These are phyloP conservation scores for Ethmia dodecea DNA, from an alignment of 2,888 invertebrate genomes.

Conservation along the genomic window DNA sequence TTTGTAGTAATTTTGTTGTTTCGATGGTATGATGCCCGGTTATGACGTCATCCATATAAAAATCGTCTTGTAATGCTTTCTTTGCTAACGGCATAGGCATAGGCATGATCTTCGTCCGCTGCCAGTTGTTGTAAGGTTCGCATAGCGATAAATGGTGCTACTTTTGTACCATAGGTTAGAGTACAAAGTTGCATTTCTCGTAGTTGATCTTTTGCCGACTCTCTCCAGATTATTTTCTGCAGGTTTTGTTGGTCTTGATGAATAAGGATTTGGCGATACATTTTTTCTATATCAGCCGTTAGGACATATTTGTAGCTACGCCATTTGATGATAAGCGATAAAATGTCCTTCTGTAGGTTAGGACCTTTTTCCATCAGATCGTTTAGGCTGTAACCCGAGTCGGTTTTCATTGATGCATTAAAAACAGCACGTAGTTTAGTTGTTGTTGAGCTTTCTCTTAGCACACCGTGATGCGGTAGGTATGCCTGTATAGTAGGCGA, in stretches of 20 bases:
- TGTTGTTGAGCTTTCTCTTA: background rate
- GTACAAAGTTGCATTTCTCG: background rate
- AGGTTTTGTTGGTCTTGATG: background rate
- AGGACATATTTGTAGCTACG: conserved; percentile 14
- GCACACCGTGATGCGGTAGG: conserved; percentile 1
- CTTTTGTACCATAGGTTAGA: conserved; percentile 1
- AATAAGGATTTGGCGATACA: conserved; percentile 15
- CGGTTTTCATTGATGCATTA: background rate
- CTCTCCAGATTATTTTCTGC: conserved; percentile 1
- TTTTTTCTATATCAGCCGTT: conserved; percentile 18
- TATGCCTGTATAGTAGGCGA: background rate
- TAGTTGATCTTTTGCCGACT: background rate
- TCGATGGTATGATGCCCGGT: background rate
- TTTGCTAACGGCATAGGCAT: conserved; percentile 8
- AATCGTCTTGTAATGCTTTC: conserved; percentile 3
- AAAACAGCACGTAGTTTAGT: conserved; percentile 1
- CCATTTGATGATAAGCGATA: conserved; percentile 15
- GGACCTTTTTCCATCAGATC: conserved; percentile 4
- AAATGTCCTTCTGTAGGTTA: conserved; percentile 9
- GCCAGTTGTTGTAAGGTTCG: conserved; percentile 19
- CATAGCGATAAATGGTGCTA: conserved; percentile 20
- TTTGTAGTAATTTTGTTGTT: background rate
- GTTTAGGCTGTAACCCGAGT: background rate
- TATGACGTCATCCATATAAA: conserved; percentile 5
- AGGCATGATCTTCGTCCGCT: conserved; percentile 12